phyloP scores from a whole-genome alignment of 2,888 invertebrate species.

The Diogma glabrata region DNA sequence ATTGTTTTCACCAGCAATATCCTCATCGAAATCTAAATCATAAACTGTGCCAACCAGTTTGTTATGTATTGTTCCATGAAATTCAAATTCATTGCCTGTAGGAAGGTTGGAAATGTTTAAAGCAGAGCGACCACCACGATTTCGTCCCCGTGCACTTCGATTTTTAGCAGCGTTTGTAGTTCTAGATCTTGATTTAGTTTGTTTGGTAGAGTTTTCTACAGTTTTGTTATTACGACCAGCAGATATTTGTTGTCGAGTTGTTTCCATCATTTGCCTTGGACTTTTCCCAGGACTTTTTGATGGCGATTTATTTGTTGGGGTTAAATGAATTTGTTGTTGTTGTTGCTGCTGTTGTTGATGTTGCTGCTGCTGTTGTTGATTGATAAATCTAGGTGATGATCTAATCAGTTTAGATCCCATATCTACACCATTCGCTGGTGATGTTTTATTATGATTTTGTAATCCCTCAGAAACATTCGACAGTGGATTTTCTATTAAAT shows the following conservation, averaged over 20 bases:
- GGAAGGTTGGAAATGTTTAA: conserved; percentile 24
- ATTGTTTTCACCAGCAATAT: conserved; percentile 63
- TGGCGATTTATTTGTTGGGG: conserved; percentile 45
- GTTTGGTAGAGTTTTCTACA: conserved; percentile 47
- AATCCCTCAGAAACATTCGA: conserved; percentile 6
- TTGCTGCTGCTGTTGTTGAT: conserved; percentile 32
- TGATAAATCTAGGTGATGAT: conserved; percentile 49
- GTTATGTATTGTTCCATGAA: conserved; percentile 57
- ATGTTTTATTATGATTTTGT: neutral
- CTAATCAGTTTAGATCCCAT: conserved; percentile 44
- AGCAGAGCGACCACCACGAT: conserved; percentile 32
- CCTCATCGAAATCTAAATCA: conserved; percentile 75
- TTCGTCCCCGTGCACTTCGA: conserved; percentile 36
- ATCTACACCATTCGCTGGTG: neutral
- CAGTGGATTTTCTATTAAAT: conserved; percentile 11
- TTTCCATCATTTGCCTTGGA: conserved; percentile 43
- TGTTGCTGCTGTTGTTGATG: conserved; percentile 20
- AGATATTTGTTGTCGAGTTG: conserved; percentile 35
- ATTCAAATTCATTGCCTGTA: conserved; percentile 39
- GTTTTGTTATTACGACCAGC: conserved; percentile 40
- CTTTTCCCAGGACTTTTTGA: conserved; percentile 59
- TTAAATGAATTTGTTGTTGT: conserved; percentile 20
- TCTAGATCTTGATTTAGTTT: conserved; percentile 46
- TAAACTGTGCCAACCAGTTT: conserved; percentile 79
- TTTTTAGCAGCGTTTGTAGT: conserved; percentile 24